phyloP scores from a whole-genome alignment of 2,888 invertebrate genomes.

The Eucera pruinosa region DNA sequence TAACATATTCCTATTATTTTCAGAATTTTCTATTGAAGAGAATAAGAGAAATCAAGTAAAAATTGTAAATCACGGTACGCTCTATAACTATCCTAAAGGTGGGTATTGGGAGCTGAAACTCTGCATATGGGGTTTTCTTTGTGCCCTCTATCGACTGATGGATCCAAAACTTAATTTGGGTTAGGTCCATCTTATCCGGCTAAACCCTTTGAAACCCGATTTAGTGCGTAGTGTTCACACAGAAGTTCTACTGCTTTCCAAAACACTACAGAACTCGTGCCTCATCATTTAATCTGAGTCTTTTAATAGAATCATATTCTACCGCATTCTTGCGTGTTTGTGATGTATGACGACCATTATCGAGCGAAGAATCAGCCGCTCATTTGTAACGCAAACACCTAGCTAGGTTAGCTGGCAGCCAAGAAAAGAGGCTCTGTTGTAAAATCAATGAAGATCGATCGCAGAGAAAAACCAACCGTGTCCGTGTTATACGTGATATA shows the following conservation, averaged over 20 bases:
- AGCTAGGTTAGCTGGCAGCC: not conserved
- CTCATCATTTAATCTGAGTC: slow-evolving; percentile 35
- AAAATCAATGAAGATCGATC: slow-evolving; percentile 43
- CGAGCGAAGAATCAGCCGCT: slow-evolving; percentile 18
- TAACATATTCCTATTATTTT: too few relatives aligned
- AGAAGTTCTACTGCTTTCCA: not conserved
- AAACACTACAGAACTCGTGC: not conserved
- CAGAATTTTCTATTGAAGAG: too few relatives aligned
- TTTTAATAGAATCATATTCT: slow-evolving; percentile 31
- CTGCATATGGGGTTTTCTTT: too few relatives aligned
- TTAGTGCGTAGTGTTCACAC: not conserved
- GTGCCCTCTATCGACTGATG: too few relatives aligned
- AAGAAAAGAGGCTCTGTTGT: slow-evolving; percentile 4
- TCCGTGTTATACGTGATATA: not conserved
- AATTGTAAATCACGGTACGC: too few relatives aligned
- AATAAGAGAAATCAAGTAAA: too few relatives aligned
- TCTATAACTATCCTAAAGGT: too few relatives aligned
- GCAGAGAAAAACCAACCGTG: not conserved
- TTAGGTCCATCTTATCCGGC: too few relatives aligned
- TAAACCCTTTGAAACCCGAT: slow-evolving; percentile 20
- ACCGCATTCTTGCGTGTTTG: slow-evolving; percentile 17
- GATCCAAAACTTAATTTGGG: too few relatives aligned
- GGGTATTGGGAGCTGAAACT: too few relatives aligned
- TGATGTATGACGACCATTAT: slow-evolving; percentile 24
- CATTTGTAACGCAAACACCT: slow-evolving; percentile 24